Conservation (phyloP, 2,113 vertebrate species). For the Neopipo cinnamomea region DNA sequence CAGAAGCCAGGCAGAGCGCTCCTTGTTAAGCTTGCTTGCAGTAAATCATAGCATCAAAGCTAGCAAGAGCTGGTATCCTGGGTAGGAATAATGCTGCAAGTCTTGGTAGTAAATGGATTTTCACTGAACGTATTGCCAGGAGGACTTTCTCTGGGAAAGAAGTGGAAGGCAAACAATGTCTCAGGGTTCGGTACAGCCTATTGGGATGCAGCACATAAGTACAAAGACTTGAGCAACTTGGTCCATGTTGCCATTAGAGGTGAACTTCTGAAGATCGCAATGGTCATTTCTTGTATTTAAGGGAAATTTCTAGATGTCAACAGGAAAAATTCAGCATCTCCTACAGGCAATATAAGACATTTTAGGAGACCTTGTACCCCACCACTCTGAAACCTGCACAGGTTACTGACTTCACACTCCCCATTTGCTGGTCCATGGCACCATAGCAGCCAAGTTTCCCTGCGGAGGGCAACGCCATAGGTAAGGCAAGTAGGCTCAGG, state of each 20-base stretch:
- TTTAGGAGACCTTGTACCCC: neutral
- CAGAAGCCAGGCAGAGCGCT: neutral
- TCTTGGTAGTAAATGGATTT: neutral
- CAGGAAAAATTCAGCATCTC: neutral
- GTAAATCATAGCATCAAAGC: neutral
- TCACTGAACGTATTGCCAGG: neutral
- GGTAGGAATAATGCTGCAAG: neutral
- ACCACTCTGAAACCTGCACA: neutral
- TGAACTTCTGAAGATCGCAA: neutral
- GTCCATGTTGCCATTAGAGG: neutral
- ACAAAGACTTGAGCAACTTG: rapidly evolving
- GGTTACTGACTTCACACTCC: neutral
- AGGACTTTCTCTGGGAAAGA: neutral
- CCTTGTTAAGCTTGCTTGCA: neutral
- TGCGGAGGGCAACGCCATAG: neutral
- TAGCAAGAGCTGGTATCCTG: neutral
- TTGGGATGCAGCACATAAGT: neutral
- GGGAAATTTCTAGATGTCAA: neutral
- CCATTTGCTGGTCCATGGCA: neutral
- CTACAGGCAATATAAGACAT: neutral
- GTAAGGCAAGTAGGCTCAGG: neutral
- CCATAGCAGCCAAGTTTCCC: neutral
- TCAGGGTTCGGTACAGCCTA: neutral
- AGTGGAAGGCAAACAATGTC: neutral
- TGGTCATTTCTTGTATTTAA: neutral